These are phyloP conservation scores for Melinopterus prodromus DNA, from an alignment of 2,888 invertebrate species.

Conservation along the genomic window DNA sequence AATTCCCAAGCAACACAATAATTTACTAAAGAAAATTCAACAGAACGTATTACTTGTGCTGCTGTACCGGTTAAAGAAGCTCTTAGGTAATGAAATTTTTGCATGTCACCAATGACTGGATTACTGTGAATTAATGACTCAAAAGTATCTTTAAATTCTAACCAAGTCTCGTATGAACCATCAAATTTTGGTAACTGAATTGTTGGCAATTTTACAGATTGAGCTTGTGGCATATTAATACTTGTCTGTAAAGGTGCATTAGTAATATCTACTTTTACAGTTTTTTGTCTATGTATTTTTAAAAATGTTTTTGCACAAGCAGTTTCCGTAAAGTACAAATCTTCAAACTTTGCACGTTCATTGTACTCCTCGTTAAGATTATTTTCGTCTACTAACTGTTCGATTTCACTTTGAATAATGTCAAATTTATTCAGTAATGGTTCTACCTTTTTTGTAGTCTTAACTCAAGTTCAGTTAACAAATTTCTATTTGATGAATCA, in stretches of 20 bases:
- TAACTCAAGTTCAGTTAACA: neutral
- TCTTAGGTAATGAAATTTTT: constrained; percentile 16
- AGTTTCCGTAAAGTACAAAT: too few species aligned
- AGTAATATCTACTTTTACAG: neutral
- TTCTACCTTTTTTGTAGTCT: neutral
- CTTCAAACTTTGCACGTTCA: too few species aligned
- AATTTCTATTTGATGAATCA: neutral
- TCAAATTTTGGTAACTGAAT: constrained; percentile 12
- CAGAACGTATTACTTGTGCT: constrained; percentile 22
- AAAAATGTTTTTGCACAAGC: too few species aligned
- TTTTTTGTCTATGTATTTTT: neutral
- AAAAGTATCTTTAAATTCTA: constrained; percentile 37
- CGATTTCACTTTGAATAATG: too few species aligned
- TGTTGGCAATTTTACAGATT: constrained; percentile 9
- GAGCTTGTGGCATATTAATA: neutral
- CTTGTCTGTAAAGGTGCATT: neutral
- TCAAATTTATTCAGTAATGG: neutral
- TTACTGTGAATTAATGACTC: constrained; percentile 33
- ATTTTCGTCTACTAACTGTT: too few species aligned
- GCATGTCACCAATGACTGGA: neutral
- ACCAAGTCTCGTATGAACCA: constrained; percentile 28
- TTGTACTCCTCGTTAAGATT: too few species aligned
- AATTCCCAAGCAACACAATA: constrained; percentile 41
- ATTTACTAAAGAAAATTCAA: constrained; percentile 38
- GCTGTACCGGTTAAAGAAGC: neutral